Base-by-base conservation (phyloP, 1,140 invertebrate species). In the Formica exsecta region DNA sequence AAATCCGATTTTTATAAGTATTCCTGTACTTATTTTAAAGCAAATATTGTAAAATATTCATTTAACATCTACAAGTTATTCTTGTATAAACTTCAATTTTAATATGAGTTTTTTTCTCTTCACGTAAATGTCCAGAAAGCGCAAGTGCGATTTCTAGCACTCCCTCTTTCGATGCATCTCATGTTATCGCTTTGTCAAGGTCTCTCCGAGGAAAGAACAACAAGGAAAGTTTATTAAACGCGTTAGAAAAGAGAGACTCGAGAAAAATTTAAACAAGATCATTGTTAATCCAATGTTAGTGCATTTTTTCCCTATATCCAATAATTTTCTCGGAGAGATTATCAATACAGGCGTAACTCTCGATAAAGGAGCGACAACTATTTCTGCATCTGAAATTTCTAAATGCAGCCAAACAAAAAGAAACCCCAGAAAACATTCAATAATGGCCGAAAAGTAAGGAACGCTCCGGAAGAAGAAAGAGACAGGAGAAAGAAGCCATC, bases 101-200 rank as follows among this genome's bases (percentile, higher is more conserved):
- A 48, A 48, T 16, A 0, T 16, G 13, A 48, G 13, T 11, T 79
- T 41, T 13, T 41, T 73, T 38, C 57, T 9, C 6, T 25, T 13
- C 32, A 11, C 6, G 5, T 68, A 66, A 54, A 41, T 6, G 5
- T 44, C 2, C 25, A 66, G 22, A 71, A 81, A 71, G 36, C 51
- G 36, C n/a, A 59, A 70, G 11, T 59, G 5, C 29, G 11, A 0
- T 22, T n/a, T 13, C 7, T 68, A 5, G 32, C 48, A 57, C 3
- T 36, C 25, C 16, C 36, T 19, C 19, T 71, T 25, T 19, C 36
- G 19, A 4, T 36, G 36, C 1, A 59, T 38, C 19, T 54, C 16
- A 81, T 8, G 9, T 16, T 80, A 80, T 70, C 77, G 62, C 84
- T 76, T 75, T 83, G 86, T 88, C 87, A 87, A 90, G 75, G 59